A percentile compares a stretch with the other conserved stretches of the same genome.
Conservation (phyloP, 2,113 vertebrate species). For the Orthonyx spaldingii region DNA sequence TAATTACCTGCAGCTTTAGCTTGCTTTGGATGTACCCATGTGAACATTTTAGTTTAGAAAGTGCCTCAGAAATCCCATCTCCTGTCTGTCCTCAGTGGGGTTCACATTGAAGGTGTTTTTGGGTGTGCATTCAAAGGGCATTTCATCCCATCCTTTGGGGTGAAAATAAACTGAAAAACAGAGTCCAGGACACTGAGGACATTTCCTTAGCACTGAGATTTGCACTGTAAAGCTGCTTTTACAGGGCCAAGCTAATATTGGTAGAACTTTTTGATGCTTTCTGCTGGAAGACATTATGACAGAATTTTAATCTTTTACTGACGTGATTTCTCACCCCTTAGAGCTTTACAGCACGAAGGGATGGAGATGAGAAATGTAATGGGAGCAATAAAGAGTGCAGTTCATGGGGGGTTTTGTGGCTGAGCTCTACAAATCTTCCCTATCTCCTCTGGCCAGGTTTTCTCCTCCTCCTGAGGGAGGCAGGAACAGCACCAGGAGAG, state of each 20-base stretch:
- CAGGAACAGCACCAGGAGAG: not conserved
- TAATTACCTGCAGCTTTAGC: not conserved
- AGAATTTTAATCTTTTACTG: not conserved
- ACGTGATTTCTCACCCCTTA: not conserved
- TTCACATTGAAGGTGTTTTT: not conserved
- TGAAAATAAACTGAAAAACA: not conserved
- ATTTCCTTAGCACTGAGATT: not conserved
- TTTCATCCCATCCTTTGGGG: not conserved
- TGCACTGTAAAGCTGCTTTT: not conserved
- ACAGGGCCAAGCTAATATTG: accelerated
- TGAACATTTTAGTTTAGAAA: not conserved
- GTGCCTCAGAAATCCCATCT: not conserved
- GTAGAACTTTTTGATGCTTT: not conserved
- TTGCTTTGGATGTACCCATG: not conserved
- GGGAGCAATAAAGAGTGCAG: not conserved
- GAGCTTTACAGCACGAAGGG: not conserved
- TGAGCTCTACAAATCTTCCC: not conserved
- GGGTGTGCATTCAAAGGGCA: not conserved
- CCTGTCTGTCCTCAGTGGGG: not conserved
- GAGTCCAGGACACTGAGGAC: not conserved
- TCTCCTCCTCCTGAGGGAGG: not conserved
- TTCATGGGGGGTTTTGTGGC: not conserved
- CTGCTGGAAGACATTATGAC: not conserved
- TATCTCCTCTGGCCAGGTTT: not conserved
- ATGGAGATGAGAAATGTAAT: not conserved